phyloP scores from a whole-genome alignment of 2,797 vertebrate species.

The Gambusia yucatana region DNA sequence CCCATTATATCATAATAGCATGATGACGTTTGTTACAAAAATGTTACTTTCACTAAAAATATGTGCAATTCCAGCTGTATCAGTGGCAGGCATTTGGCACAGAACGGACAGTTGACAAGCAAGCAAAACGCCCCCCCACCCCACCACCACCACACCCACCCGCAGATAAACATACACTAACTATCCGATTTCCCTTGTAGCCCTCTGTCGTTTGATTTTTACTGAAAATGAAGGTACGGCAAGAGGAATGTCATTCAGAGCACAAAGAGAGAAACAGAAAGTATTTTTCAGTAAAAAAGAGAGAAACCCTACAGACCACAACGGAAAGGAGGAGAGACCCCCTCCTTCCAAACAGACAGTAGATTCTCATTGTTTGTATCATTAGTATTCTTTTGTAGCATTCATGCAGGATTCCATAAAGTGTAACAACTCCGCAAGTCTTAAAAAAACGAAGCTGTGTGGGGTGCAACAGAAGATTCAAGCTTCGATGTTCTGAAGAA shows the following conservation, averaged over 20 bases:
- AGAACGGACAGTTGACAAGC: constrained; percentile 64
- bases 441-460: constrained; percentile 77
- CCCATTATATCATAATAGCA: constrained; percentile 41
- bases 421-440: constrained; percentile 76
- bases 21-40: constrained; percentile 61
- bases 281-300: constrained; percentile 55
- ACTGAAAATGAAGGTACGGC: constrained; percentile 45
- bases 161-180: constrained; percentile 39
- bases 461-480: constrained; percentile 84
- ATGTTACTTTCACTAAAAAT: constrained; percentile 61
- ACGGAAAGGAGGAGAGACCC: constrained; percentile 70
- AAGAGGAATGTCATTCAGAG: constrained; percentile 65
- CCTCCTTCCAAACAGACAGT: constrained; percentile 64
- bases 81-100: constrained; percentile 77
- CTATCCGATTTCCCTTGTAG: constrained; percentile 30
- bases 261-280: constrained; percentile 72
- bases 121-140: constrained; percentile 57
- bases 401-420: constrained; percentile 86
- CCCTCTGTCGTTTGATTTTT: constrained; percentile 46
- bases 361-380: constrained; percentile 80
- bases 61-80: constrained; percentile 71
- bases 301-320: constrained; percentile 72
- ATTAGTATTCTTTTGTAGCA: constrained; percentile 75
- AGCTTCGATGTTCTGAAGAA: constrained; percentile 84
- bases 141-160: constrained; percentile 6